A percentile compares a stretch with the other conserved stretches of the same genome.
phyloP scores from a whole-genome alignment of 2,113 vertebrate species.

The Phainopepla nitens region DNA sequence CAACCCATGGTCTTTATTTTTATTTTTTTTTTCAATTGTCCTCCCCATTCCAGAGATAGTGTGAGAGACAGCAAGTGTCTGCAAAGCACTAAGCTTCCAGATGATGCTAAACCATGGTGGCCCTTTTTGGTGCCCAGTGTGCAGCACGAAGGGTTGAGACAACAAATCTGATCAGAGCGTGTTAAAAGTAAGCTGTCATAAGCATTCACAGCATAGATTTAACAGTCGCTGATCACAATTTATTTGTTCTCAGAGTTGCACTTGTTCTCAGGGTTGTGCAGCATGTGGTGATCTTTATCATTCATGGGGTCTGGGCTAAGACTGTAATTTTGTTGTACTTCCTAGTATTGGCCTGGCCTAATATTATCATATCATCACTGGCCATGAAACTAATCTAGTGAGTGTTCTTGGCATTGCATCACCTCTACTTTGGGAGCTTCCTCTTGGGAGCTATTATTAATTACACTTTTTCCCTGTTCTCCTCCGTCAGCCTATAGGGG shows the following conservation, averaged over 20 bases:
- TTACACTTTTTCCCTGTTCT: not conserved
- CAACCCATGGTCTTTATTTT: not conserved
- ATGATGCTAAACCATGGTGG: not conserved
- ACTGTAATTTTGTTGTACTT: not conserved
- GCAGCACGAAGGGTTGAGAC: not conserved
- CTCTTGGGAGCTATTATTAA: not conserved
- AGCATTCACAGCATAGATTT: not conserved
- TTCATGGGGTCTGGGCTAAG: not conserved
- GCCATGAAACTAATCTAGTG: not conserved
- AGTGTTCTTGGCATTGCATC: not conserved
- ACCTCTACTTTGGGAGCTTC: not conserved
- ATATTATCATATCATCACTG: no score
- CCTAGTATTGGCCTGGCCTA: not conserved
- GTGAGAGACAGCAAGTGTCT: not conserved
- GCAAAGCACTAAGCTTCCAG: not conserved
- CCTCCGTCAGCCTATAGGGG: not conserved
- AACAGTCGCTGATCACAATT: fast-evolving
- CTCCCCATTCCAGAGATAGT: not conserved
- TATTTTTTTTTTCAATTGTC: not conserved
- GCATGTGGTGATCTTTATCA: not conserved
- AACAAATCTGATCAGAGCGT: not conserved
- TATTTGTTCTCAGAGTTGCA: not conserved
- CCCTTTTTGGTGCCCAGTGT: not conserved
- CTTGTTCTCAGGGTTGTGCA: not conserved
- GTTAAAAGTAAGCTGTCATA: not conserved